These are phyloP conservation scores for Enteromius fasciolatus DNA, from an alignment of 2,797 vertebrate genomes.

Conservation along the genomic window DNA sequence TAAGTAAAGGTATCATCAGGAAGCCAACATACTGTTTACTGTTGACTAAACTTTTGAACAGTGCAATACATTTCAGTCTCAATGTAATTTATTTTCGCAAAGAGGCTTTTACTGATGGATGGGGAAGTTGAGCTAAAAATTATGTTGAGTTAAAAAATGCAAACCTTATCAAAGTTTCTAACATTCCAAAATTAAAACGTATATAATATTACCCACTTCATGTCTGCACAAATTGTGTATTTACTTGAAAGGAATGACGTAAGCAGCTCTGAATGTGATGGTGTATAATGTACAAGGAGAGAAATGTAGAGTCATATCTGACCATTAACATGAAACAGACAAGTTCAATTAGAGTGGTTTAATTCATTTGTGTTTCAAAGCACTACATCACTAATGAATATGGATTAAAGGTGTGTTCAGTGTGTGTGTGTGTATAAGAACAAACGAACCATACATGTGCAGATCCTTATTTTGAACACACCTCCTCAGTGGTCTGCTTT, in stretches of 20 bases:
- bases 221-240: not conserved
- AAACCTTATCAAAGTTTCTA: not conserved
- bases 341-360: not conserved
- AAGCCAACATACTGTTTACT: not conserved
- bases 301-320: not conserved
- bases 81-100: not conserved
- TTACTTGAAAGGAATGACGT: not conserved
- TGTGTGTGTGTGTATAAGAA: not conserved
- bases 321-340: not conserved
- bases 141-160: not conserved
- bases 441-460: not conserved
- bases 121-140: not conserved
- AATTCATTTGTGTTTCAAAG: constrained; percentile 11
- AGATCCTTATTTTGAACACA: not conserved
- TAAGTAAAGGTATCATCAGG: not conserved
- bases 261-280: not conserved
- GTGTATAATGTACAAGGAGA: not conserved
- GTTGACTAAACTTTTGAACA: not conserved
- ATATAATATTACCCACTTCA: not conserved
- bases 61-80: not conserved
- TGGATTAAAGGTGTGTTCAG: not conserved
- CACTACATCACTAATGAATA: not conserved
- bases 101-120: not conserved
- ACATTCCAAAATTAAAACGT: not conserved
- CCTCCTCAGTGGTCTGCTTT: constrained; percentile 21